A percentile compares a stretch with the other conserved stretches of the same genome.
These are phyloP conservation scores for Cynopterus sphinx DNA, from an alignment of 2,797 vertebrate species.

Conservation along the genomic window DNA sequence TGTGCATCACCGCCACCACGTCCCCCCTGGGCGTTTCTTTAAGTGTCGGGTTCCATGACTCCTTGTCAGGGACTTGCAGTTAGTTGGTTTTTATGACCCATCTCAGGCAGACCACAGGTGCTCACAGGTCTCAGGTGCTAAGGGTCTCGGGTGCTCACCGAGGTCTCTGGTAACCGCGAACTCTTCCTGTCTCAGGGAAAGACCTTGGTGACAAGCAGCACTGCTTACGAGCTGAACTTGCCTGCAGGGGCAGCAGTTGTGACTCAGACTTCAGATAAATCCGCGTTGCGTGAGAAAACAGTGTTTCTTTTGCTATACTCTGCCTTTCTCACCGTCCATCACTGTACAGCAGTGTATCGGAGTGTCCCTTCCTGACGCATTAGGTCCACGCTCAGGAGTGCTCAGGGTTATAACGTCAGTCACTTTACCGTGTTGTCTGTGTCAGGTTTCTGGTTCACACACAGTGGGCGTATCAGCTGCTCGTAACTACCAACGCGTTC, in stretches of 20 bases:
- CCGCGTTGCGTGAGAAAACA: background rate
- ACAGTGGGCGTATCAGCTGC: accelerated
- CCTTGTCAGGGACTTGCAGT: background rate
- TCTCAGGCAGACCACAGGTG: background rate
- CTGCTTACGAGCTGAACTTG: background rate
- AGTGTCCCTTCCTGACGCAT: background rate
- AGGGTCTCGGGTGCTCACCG: too few relatives aligned
- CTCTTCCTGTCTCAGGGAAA: background rate
- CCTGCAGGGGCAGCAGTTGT: background rate
- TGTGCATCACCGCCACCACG: background rate
- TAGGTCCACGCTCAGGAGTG: accelerated
- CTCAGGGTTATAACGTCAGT: accelerated
- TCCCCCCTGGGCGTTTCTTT: background rate
- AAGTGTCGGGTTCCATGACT: background rate
- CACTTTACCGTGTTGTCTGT: accelerated
- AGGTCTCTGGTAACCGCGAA: background rate
- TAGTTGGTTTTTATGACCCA: background rate
- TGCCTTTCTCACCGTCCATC: too few relatives aligned
- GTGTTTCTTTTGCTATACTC: accelerated
- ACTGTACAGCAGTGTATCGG: accelerated
- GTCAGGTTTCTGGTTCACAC: accelerated
- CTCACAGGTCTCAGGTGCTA: background rate
- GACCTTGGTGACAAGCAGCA: background rate
- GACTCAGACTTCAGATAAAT: background rate
- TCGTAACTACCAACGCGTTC: accelerated